Base-by-base conservation (phyloP, 2,888 invertebrate species). In the Drosophila prolongata region DNA sequence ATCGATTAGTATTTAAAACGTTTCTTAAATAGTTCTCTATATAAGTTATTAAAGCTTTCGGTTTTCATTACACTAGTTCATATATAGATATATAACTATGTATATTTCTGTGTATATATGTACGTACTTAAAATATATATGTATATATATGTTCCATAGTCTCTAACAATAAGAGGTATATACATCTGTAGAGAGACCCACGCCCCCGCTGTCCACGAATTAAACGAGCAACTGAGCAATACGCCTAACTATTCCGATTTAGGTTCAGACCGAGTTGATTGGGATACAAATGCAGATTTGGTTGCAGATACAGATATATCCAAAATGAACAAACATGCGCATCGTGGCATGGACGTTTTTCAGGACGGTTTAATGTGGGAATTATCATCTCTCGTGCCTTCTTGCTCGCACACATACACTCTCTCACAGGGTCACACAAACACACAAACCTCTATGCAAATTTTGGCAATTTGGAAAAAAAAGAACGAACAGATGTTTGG, bases 41-140 rank as follows among this genome's bases (percentile, higher is more conserved):
- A 87, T 89, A 87, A 78, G 87, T 82, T 90, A 90, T 90, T 90
- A 90, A 90, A 90, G 90, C 90, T 90, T 90, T 90, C 90, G 87
- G 86, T 90, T 90, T 90, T 90, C 90, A 90, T 90, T 90, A 90
- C 77, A 77, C 90, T 90, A 90, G 78, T 79, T 78, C 78, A 86
- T 82, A 81, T 76, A 79, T 79, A 74, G 64, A 64, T 76, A 65
- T 67, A 52, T 74, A 61, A 72, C 70, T 78, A 71, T 78, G 54
- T 54, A 49, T 69, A 44, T 73, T 42, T 69, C 55, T 64, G 58
- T 65, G 54, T 59, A 76, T 75, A 57, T 70, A 59, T 75, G 53
- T 69, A 67, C 56, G 67, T 59, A 72, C 73, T 55, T 66, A 72
- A 72, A 72, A 72, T 71, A 71, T 65, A 38, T 67, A 54, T 68